These are phyloP conservation scores for Lycia hirtaria DNA, from an alignment of 2,888 invertebrate species.

Conservation along the genomic window DNA sequence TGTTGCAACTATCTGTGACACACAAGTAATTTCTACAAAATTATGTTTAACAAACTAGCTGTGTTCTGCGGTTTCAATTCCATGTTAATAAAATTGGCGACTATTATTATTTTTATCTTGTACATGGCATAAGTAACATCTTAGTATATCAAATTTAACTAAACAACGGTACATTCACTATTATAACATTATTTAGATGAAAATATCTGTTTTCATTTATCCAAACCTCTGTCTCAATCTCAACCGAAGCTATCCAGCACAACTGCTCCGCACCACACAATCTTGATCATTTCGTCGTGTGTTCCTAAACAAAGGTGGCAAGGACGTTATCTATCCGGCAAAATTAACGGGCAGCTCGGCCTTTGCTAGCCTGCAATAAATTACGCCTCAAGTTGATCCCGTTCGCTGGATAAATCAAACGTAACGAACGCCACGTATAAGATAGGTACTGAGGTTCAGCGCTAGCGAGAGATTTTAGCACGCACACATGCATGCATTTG, in stretches of 20 bases:
- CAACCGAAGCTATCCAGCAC: neutral
- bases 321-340: constrained; percentile 66
- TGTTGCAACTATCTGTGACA: no score
- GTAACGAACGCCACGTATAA: constrained; percentile 47
- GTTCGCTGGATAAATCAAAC: constrained; percentile 76
- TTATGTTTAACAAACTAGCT: no score
- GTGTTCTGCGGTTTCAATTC: no score
- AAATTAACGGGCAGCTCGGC: constrained; percentile 69
- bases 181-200: no score
- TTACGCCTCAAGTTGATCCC: constrained; percentile 73
- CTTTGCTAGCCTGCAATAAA: constrained; percentile 65
- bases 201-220: no score
- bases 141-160: no score
- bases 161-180: no score
- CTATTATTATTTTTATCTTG: no score
- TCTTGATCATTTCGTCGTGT: constrained; percentile 26
- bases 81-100: no score
- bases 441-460: neutral
- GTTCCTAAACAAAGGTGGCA: constrained; percentile 63
- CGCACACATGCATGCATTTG: constrained; percentile 3
- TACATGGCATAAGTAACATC: no score
- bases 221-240: no score
- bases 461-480: neutral
- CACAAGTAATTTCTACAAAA: no score
- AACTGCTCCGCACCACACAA: neutral